Conservation (phyloP, 37 sponge, comb jelly and placozoan genomes). For the Axinella damicornis region DNA sequence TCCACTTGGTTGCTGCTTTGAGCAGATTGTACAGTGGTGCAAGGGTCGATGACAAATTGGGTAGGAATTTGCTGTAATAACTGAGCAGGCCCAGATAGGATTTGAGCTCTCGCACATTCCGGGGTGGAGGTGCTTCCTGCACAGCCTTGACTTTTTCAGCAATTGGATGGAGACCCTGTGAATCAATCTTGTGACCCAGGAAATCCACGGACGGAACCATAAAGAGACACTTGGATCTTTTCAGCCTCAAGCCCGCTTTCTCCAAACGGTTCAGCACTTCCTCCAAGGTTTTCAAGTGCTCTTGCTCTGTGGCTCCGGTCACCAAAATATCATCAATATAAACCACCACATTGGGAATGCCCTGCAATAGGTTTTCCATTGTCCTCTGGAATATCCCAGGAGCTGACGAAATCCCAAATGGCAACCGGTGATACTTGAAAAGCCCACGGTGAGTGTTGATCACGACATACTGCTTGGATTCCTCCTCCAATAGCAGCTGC, state of each 20-base stretch:
- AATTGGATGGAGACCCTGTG: slow-evolving; percentile 14
- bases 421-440: neutral
- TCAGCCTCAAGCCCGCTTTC: neutral
- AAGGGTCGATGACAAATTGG: neutral
- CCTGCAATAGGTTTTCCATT: slow-evolving; percentile 12
- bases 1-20: neutral
- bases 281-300: slow-evolving; percentile 19
- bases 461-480: slow-evolving; percentile 17
- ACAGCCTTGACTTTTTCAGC: neutral
- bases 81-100: slow-evolving; percentile 4
- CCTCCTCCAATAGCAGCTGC: neutral
- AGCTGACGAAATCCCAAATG: slow-evolving; percentile 8
- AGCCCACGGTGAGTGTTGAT: slow-evolving; percentile 25
- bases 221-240: slow-evolving; percentile 11
- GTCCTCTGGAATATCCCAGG: slow-evolving; percentile 25
- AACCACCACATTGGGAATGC: neutral
- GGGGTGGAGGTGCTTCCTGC: neutral
- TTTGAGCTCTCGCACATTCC: neutral
- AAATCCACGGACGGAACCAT: slow-evolving; percentile 1
- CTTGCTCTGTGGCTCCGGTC: slow-evolving; percentile 10
- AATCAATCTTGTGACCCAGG: slow-evolving; percentile 21
- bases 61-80: slow-evolving; percentile 24
- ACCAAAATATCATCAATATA: slow-evolving; percentile 22
- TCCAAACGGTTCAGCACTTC: neutral
- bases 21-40: slow-evolving; percentile 13